A percentile compares a stretch with the other conserved stretches of the same genome.
Conservation (phyloP, 2,797 vertebrate genomes). For the Aphelocoma californica region DNA sequence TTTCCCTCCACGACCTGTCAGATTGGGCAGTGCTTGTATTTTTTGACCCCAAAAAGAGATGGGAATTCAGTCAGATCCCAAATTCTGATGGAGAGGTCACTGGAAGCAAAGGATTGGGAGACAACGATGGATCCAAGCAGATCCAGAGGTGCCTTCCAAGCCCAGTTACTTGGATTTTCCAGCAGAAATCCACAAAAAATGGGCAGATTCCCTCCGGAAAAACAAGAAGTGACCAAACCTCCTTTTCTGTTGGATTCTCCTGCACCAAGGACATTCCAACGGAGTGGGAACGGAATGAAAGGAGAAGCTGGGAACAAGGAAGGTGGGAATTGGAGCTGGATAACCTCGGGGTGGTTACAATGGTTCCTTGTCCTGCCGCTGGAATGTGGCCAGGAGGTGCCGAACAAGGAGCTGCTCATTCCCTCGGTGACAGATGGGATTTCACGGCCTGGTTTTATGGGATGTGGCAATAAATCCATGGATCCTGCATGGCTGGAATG, state of each 20-base stretch:
- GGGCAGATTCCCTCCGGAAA: neutral
- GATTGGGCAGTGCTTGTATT: neutral
- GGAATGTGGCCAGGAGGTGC: neutral
- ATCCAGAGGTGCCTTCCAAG: neutral
- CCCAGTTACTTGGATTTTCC: neutral
- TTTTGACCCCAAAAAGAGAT: neutral
- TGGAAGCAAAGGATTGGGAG: neutral
- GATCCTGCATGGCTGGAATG: neutral
- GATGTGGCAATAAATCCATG: neutral
- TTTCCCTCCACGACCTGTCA: neutral
- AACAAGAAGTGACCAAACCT: accelerated
- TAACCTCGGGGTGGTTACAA: neutral
- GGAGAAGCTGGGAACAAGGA: conserved; percentile 13
- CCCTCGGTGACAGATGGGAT: neutral
- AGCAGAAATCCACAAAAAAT: neutral
- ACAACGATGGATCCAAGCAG: accelerated
- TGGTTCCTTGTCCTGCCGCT: conserved; percentile 3
- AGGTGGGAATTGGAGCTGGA: neutral
- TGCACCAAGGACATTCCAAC: neutral
- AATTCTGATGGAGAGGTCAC: accelerated
- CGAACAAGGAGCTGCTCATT: conserved; percentile 21
- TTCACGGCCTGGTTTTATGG: conserved; percentile 8
- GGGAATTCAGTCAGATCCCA: neutral
- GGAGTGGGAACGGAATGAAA: neutral
- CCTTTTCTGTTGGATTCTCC: neutral